Conservation (phyloP, 2,113 vertebrate genomes). For the Centrocercus urophasianus region DNA sequence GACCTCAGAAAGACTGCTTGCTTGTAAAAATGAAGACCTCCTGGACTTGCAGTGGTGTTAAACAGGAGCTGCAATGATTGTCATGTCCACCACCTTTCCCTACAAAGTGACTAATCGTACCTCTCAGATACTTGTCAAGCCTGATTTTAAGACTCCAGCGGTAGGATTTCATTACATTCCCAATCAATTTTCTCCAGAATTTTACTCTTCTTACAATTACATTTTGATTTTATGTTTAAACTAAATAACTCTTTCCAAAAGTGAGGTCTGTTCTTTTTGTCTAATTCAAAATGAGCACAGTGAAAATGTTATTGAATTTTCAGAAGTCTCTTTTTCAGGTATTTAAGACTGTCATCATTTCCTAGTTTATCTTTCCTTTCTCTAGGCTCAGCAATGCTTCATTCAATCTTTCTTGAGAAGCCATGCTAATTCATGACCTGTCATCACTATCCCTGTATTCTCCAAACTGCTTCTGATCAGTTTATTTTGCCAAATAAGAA, state of each 20-base stretch:
- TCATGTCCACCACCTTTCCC: not conserved
- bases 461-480: not conserved
- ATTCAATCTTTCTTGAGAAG: not conserved
- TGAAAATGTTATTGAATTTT: not conserved
- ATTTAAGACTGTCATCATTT: not conserved
- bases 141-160: not conserved
- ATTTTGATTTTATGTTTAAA: not conserved
- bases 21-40: not conserved
- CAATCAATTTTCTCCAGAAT: not conserved
- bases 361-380: not conserved
- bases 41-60: not conserved
- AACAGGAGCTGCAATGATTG: not conserved
- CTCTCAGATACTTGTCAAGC: not conserved
- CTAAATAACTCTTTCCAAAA: not conserved
- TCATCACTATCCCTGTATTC: not conserved
- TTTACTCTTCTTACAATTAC: not conserved
- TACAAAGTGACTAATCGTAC: not conserved
- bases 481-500: not conserved
- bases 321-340: not conserved
- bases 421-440: not conserved
- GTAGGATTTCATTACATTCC: not conserved
- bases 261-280: not conserved
- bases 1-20: not conserved
- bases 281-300: not conserved
- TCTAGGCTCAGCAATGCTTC: not conserved